A percentile compares a stretch with the other conserved stretches of the same genome.
Conservation (phyloP, 1,140 invertebrate species). For the Cyphomyrmex costatus region DNA sequence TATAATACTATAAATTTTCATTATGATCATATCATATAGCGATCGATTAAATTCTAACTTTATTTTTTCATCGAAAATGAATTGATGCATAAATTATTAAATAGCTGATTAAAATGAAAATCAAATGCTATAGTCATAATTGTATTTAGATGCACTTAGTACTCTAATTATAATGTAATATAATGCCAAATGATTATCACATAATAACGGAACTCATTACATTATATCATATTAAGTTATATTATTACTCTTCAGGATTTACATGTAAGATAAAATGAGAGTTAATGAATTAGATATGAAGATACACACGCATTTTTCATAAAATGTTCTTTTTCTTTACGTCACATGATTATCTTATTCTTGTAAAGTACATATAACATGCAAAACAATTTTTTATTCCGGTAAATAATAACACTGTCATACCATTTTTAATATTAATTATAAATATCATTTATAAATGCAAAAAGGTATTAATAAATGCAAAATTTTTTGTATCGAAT, state of each 20-base stretch:
- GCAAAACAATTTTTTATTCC: background rate
- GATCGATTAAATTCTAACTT: constrained; percentile 28
- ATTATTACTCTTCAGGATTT: background rate
- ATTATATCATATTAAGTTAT: background rate
- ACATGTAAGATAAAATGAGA: background rate
- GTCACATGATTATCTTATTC: background rate
- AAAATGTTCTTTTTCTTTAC: background rate
- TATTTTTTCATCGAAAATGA: constrained; percentile 1
- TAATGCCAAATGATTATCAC: background rate
- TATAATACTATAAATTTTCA: constrained; percentile 5
- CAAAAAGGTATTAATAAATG: background rate
- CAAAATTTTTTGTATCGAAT: background rate
- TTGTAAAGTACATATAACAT: background rate
- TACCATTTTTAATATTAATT: background rate
- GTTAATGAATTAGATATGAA: constrained; percentile 2
- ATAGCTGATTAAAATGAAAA: constrained; percentile 26
- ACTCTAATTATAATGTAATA: background rate
- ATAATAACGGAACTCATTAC: constrained; percentile 25
- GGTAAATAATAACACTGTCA: background rate
- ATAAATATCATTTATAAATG: background rate
- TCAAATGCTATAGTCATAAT: constrained; percentile 4
- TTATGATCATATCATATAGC: background rate
- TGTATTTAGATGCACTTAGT: background rate
- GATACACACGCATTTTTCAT: background rate
- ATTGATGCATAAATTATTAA: constrained; percentile 31